Percentiles rank a stretch among this genome's conserved stretches.
Evolutionary conservation across 2,797 vertebrate species (phyloP).

Genomic region (Hypotaenidia philippensis): DNA sequence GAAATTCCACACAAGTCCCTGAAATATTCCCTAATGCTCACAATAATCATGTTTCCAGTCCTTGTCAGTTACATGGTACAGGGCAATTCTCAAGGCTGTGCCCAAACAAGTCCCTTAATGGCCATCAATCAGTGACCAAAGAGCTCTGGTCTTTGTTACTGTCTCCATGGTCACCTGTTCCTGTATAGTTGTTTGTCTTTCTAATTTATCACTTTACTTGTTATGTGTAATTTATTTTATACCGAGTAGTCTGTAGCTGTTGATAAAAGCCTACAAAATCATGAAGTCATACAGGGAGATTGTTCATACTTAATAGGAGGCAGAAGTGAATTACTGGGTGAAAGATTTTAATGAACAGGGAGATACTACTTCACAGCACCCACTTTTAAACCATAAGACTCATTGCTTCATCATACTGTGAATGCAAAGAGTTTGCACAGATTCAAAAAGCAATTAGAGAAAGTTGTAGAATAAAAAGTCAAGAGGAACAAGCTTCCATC

Average conservation of each 20-base stretch:
- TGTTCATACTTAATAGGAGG: neutral
- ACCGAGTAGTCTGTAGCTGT: neutral
- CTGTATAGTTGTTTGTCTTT: neutral
- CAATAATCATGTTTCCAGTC: neutral
- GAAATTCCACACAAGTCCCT: neutral
- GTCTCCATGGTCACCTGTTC: neutral
- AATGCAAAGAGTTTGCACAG: neutral
- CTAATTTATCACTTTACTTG: neutral
- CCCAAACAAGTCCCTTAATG: neutral
- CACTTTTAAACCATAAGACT: neutral
- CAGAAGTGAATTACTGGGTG: neutral
- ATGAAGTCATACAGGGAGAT: neutral
- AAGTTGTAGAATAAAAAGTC: neutral
- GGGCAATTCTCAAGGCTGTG: neutral
- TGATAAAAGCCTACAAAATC: neutral
- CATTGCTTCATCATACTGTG: neutral
- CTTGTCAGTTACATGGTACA: neutral
- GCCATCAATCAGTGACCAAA: neutral
- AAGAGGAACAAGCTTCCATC: neutral
- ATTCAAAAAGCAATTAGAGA: neutral
- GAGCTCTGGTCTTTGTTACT: neutral
- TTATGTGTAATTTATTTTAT: neutral
- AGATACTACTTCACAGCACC: neutral
- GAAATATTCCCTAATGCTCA: neutral
- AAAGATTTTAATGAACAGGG: neutral